phyloP scores from a whole-genome alignment of 2,888 invertebrate genomes.

The Epinotia brunnichana region DNA sequence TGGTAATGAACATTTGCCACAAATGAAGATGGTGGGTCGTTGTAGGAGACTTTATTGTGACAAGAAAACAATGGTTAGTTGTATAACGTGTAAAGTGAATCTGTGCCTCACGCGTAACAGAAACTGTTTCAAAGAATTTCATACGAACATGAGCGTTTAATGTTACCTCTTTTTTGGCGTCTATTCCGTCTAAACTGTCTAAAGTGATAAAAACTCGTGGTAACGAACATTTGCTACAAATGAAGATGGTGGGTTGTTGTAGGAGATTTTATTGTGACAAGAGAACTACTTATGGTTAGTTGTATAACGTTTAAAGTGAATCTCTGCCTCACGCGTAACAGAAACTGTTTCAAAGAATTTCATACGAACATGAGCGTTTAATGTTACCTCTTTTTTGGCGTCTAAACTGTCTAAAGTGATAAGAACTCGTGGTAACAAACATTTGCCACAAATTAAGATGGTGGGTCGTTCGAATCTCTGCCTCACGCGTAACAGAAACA shows the following conservation, averaged over 20 bases:
- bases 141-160: slow-evolving; percentile 1
- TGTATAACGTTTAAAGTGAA: slow-evolving; percentile 6
- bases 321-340: slow-evolving; percentile 10
- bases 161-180: too few relatives aligned
- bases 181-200: neutral
- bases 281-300: slow-evolving; percentile 14
- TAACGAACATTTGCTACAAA: neutral
- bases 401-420: neutral
- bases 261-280: neutral
- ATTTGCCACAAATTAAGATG: neutral
- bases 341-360: slow-evolving; percentile 13
- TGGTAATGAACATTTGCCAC: neutral
- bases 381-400: slow-evolving; percentile 1
- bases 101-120: slow-evolving; percentile 12
- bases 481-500: slow-evolving; percentile 8
- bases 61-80: slow-evolving; percentile 12
- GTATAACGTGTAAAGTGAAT: slow-evolving; percentile 4
- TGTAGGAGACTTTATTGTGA: neutral
- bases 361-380: slow-evolving; percentile 3
- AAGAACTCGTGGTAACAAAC: neutral
- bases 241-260: neutral
- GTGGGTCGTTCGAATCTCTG: slow-evolving; percentile 12
- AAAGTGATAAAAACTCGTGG: slow-evolving; percentile 4
- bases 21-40: neutral
- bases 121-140: slow-evolving; percentile 13